A percentile compares a stretch with the other conserved stretches of the same genome.
Conservation (phyloP, 2,888 invertebrate genomes). For the Melipona bicolor region DNA sequence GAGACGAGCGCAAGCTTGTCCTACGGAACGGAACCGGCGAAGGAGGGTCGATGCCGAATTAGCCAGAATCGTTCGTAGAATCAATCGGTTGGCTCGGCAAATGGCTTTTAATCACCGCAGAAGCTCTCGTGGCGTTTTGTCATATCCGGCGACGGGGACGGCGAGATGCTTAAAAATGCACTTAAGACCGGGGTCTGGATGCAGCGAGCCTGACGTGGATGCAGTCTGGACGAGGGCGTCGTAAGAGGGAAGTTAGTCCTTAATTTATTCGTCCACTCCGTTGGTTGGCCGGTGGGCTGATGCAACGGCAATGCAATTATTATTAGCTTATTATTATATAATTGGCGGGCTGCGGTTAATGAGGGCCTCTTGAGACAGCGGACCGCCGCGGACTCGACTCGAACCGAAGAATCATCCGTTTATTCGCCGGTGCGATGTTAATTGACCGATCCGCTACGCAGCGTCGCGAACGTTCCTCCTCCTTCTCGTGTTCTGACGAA, state of each 20-base stretch:
- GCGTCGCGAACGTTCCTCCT: too few species aligned
- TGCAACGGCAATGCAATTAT: conserved; percentile 83
- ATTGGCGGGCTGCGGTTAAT: conserved; percentile 81
- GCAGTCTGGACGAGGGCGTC: conserved; percentile 73
- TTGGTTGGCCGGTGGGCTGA: conserved; percentile 73
- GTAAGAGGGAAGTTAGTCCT: conserved; percentile 81
- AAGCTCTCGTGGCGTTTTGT: conserved; percentile 46
- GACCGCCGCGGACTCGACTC: conserved; percentile 68
- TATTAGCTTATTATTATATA: conserved; percentile 84
- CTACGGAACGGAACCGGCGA: not conserved
- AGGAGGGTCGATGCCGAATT: conserved; percentile 6
- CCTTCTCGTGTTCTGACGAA: too few species aligned
- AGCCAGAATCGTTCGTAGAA: conserved; percentile 33
- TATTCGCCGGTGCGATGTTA: conserved; percentile 78
- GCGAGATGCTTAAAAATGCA: conserved; percentile 68
- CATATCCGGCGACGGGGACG: conserved; percentile 53
- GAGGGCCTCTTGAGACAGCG: conserved; percentile 82
- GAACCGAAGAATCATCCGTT: conserved; percentile 79
- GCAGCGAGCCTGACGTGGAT: conserved; percentile 46
- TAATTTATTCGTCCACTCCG: conserved; percentile 78
- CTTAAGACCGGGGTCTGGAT: conserved; percentile 58
- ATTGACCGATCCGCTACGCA: conserved; percentile 75
- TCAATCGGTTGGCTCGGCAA: conserved; percentile 15
- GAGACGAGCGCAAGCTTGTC: fast-evolving
- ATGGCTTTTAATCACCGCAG: conserved; percentile 48